Conservation (phyloP, 1,140 invertebrate genomes). For the Drosophila repletoides region DNA sequence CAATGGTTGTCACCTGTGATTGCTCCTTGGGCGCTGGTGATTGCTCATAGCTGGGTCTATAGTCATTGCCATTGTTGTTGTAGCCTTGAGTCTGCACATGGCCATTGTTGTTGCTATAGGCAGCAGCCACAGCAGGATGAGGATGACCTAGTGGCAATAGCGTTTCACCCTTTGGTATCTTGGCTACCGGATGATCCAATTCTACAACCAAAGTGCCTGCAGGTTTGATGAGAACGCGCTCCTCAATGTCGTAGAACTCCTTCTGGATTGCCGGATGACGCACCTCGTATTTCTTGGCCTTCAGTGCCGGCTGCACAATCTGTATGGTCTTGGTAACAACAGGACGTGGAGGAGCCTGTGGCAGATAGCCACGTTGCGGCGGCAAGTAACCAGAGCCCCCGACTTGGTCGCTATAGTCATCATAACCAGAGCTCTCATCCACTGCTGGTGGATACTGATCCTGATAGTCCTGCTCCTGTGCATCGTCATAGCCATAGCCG, state of each 20-base stretch:
- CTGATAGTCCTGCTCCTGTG: slow-evolving; percentile 63
- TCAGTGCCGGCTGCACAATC: slow-evolving; percentile 75
- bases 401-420: slow-evolving; percentile 57
- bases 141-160: slow-evolving; percentile 72
- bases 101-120: slow-evolving; percentile 59
- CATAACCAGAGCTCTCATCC: slow-evolving; percentile 57
- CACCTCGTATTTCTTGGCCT: slow-evolving; percentile 83
- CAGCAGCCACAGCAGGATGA: slow-evolving; percentile 70
- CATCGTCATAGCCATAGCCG: slow-evolving; percentile 62
- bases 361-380: slow-evolving; percentile 51
- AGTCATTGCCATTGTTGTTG: slow-evolving; percentile 54
- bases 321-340: slow-evolving; percentile 79
- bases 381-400: slow-evolving; percentile 54
- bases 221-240: slow-evolving; percentile 85
- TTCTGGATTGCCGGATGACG: slow-evolving; percentile 86
- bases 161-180: slow-evolving; percentile 84
- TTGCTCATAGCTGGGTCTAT: slow-evolving; percentile 46
- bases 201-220: slow-evolving; percentile 86
- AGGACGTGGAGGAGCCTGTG: slow-evolving; percentile 41
- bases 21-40: slow-evolving; percentile 41
- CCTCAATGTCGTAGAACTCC: slow-evolving; percentile 87
- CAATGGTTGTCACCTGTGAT: slow-evolving; percentile 53
- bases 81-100: slow-evolving; percentile 52
- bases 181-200: slow-evolving; percentile 85
- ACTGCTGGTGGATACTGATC: slow-evolving; percentile 71